Conservation (phyloP, 2,113 vertebrate genomes). For the Indicator maculatus region DNA sequence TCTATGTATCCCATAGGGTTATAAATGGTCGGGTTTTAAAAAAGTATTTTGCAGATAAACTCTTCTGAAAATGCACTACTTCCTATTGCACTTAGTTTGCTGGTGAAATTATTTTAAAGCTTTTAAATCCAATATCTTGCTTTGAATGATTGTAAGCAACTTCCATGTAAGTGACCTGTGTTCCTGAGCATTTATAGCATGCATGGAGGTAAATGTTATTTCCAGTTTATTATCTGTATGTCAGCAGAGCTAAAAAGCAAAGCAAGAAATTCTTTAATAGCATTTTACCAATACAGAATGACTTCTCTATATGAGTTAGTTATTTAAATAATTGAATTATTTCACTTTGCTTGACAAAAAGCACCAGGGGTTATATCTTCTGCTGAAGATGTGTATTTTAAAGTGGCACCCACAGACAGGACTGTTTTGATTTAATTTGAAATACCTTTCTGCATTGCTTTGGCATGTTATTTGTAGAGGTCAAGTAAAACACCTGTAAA, state of each 20-base stretch:
- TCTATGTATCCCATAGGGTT: not conserved
- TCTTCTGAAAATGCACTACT: not conserved
- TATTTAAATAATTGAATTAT: conserved; percentile 36
- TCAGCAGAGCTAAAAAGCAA: conserved; percentile 3
- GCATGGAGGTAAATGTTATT: not conserved
- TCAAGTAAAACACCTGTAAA: not conserved
- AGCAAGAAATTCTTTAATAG: not conserved
- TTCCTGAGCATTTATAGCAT: not conserved
- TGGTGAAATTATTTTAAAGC: not conserved
- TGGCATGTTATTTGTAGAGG: not conserved
- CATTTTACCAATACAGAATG: not conserved
- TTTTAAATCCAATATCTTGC: not conserved
- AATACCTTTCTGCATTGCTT: not conserved
- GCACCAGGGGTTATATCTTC: not conserved
- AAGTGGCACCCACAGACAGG: not conserved
- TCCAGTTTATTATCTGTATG: not conserved
- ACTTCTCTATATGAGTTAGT: not conserved
- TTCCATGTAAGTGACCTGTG: not conserved
- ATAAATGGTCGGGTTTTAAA: not conserved
- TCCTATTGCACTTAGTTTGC: not conserved
- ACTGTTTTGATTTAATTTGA: not conserved
- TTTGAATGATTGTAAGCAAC: not conserved
- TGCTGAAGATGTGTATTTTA: not conserved
- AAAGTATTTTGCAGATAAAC: not conserved
- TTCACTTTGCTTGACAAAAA: conserved; percentile 3